Conservation (phyloP, 2,888 invertebrate genomes). For the Phrixothrix hirtus region DNA sequence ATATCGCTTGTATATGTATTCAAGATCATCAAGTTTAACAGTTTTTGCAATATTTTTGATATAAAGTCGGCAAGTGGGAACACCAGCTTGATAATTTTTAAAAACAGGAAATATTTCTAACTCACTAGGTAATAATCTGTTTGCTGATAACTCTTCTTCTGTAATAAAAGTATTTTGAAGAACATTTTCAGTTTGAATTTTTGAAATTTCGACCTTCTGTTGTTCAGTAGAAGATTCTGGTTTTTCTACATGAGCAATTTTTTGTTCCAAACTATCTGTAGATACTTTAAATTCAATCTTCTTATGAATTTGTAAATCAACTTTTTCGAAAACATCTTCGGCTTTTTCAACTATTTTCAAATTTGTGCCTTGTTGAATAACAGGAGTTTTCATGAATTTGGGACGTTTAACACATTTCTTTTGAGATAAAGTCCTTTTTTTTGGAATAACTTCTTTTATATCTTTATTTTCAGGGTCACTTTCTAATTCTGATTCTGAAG, state of each 20-base stretch:
- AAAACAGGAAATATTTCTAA: slow-evolving; percentile 77
- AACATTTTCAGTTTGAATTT: slow-evolving; percentile 15
- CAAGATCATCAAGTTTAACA: slow-evolving; percentile 74
- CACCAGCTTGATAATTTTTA: slow-evolving; percentile 83
- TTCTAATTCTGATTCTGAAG: slow-evolving; percentile 67
- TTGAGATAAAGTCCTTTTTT: slow-evolving; percentile 56
- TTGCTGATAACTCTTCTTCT: slow-evolving; percentile 66
- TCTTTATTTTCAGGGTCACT: slow-evolving; percentile 60
- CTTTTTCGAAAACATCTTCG: slow-evolving; percentile 62
- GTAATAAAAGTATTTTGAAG: slow-evolving; percentile 56
- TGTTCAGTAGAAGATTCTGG: slow-evolving; percentile 30
- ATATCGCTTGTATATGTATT: slow-evolving; percentile 75
- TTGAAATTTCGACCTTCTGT: slow-evolving; percentile 65
- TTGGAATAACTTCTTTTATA: slow-evolving; percentile 55
- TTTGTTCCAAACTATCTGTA: slow-evolving; percentile 43
- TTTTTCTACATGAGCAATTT: slow-evolving; percentile 21
- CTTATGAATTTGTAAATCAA: slow-evolving; percentile 53
- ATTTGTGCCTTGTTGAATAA: slow-evolving; percentile 35
- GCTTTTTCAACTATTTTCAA: slow-evolving; percentile 53
- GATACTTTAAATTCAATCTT: slow-evolving; percentile 62
- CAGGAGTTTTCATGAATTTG: slow-evolving; percentile 58
- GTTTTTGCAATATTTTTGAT: slow-evolving; percentile 88
- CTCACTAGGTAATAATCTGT: slow-evolving; percentile 72
- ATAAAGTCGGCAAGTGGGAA: slow-evolving; percentile 82
- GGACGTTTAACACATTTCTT: slow-evolving; percentile 60